Evolutionary conservation across 1,140 invertebrate genomes (phyloP).

Genomic region (Hycleus phaleratus): DNA sequence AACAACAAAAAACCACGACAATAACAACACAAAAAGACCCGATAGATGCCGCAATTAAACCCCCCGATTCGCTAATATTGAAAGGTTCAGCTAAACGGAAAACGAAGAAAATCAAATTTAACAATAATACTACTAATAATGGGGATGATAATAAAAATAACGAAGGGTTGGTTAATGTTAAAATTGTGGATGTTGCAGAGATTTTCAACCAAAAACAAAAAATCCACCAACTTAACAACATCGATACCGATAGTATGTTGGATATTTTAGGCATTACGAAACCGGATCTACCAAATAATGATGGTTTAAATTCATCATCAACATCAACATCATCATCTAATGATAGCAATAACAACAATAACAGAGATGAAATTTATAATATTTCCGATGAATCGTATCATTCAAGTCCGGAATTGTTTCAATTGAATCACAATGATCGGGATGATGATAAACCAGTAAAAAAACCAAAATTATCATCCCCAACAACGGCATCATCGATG

Average conservation of each 20-base stretch:
- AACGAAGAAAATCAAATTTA: neutral
- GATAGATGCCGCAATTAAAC: too few species aligned
- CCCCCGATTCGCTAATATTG: neutral
- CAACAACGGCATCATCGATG: neutral
- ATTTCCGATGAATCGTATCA: neutral
- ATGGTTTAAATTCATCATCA: neutral
- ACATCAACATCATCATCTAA: neutral
- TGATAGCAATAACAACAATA: neutral
- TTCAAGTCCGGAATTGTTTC: neutral
- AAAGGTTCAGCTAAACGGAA: slow-evolving; percentile 30
- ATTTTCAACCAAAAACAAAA: neutral
- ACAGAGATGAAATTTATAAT: neutral
- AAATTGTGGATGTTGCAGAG: neutral
- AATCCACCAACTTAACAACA: neutral
- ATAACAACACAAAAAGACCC: slow-evolving; percentile 15
- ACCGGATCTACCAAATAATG: neutral
- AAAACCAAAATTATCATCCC: neutral
- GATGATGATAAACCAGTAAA: slow-evolving; percentile 1
- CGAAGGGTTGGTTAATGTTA: neutral
- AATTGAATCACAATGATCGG: neutral
- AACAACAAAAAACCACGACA: slow-evolving; percentile 22
- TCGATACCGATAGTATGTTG: neutral
- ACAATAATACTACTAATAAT: neutral
- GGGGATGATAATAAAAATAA: neutral
- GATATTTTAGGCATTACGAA: neutral